Base-by-base conservation (phyloP, 2,113 vertebrate species). In the Podarcis raffonei region DNA sequence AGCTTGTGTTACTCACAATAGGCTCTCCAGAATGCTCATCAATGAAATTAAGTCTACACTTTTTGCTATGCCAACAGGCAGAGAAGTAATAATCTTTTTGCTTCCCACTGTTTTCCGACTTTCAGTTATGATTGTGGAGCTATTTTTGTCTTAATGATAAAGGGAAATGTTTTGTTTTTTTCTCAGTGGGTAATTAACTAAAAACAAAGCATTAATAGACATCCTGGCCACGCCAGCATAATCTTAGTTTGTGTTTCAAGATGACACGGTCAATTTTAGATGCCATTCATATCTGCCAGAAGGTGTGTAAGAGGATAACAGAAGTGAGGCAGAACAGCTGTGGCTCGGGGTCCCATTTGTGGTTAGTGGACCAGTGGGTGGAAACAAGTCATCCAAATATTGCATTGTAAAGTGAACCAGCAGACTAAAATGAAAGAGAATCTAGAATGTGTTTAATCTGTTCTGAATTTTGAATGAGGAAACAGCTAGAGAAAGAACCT, bases 181-280 rank as follows among this genome's bases (percentile, higher is more conserved):
- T 92, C 62, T 87, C 80, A 32, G 57, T 89, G 59, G 83, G 66
- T 59, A 87, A 66, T 79, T 83, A 30, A 18, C 87, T 77, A 89
- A 68, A 89, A 92, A 66, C 89, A 81, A 91, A 91, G 62, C 15
- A 18, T 81, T 86, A 59, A 72, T 23, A 89, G 72, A 22, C 0
- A 0, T 85, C n/a, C 82, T 53, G 27, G 83, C 53, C 37, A 76
- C 53, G 57, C 59, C 30, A 62, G 48, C 30, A 32, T 72, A 3
- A 84, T 95, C 94, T 92, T 77, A 39, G 86, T 91, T 93, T 89
- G 16, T 90, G 72, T 83, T 81, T 87, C n/a, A 66, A 81, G 74
- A 8, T 80, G 85, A 65, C 4, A 30, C 75, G 77, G 66, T 77
- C 69, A 75, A 15, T 65, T 27, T 81, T 74, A 32, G 53, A 75